Conservation (phyloP, 2,797 vertebrate genomes). For the Pseudochirops cupreus region DNA sequence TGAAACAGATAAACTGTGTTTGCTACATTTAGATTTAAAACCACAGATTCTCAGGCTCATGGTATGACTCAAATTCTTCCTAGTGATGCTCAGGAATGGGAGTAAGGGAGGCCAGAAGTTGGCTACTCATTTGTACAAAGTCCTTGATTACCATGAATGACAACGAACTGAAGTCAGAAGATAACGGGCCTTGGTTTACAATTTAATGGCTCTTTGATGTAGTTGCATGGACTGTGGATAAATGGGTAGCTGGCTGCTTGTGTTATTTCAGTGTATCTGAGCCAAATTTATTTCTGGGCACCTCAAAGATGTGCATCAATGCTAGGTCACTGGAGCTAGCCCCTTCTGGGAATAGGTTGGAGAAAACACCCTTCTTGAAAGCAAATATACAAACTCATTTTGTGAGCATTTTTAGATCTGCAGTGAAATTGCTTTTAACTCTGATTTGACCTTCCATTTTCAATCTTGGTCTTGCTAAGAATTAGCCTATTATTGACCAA, state of each 20-base stretch:
- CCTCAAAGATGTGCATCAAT: background rate
- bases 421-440: background rate
- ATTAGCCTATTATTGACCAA: constrained; percentile 6
- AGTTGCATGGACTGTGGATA: background rate
- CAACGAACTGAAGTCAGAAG: background rate
- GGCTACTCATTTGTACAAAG: background rate
- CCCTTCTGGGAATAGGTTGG: background rate
- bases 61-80: background rate
- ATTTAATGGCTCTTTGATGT: constrained; percentile 3
- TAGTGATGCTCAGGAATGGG: background rate
- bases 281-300: constrained; percentile 38
- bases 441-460: constrained; percentile 17
- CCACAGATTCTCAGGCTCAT: constrained; percentile 1
- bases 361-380: constrained; percentile 37
- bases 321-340: constrained; percentile 20
- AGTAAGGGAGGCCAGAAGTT: background rate
- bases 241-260: background rate
- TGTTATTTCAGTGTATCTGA: constrained; percentile 48
- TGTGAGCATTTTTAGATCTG: constrained; percentile 28
- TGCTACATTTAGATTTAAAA: constrained; percentile 68
- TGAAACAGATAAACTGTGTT: constrained; percentile 66
- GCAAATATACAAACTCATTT: constrained; percentile 35
- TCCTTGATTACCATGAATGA: background rate
- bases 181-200: background rate
- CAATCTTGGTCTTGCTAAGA: background rate